Conservation (phyloP, 2,888 invertebrate genomes). For the Sclerodermus sp. region DNA sequence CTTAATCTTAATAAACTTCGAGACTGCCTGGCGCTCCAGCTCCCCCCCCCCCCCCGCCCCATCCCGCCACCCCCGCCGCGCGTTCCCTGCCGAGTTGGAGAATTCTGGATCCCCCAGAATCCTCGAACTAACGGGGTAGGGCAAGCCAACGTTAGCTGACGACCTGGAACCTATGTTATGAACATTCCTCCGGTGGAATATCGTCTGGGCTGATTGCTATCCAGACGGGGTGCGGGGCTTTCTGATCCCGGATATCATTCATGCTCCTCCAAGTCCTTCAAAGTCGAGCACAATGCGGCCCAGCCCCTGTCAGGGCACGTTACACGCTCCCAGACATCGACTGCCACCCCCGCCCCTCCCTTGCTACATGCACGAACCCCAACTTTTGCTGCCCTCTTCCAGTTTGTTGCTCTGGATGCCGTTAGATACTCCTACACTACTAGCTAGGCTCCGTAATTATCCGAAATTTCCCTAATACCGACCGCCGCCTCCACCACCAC, state of each 20-base stretch:
- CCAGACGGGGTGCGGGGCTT: constrained; percentile 1
- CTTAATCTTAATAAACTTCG: constrained; percentile 57
- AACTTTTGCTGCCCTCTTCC: too few relatives aligned
- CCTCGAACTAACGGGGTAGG: neutral
- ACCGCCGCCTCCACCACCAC: too few relatives aligned
- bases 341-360: too few relatives aligned
- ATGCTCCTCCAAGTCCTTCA: constrained; percentile 23
- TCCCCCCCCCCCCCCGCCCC: neutral
- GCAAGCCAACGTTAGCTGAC: neutral
- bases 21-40: constrained; percentile 21
- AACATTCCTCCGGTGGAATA: constrained; percentile 11
- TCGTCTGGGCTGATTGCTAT: constrained; percentile 7
- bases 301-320: too few relatives aligned
- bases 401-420: too few relatives aligned
- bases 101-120: neutral
- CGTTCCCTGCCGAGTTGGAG: constrained; percentile 12
- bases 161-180: constrained; percentile 5
- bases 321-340: too few relatives aligned
- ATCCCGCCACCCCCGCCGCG: neutral
- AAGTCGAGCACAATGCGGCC: constrained; percentile 23
- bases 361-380: too few relatives aligned
- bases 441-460: too few relatives aligned
- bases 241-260: constrained; percentile 19
- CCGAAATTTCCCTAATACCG: too few relatives aligned
- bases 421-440: too few relatives aligned